A percentile compares a stretch with the other conserved stretches of the same genome.
Conservation (phyloP, 2,888 invertebrate species). For the Mythimna ferrago region DNA sequence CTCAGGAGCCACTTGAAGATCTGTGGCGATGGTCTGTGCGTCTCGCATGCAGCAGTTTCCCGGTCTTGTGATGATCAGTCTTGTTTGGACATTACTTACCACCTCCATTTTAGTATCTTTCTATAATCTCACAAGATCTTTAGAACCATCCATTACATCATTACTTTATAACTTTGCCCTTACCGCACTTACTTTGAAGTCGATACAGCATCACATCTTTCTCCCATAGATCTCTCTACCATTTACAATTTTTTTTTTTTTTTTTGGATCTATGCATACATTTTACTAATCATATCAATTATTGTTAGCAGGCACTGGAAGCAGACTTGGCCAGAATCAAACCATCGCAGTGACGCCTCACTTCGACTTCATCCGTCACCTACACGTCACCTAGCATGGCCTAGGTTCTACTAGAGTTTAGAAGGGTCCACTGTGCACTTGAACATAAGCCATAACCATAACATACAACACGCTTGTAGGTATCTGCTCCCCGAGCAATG, state of each 20-base stretch:
- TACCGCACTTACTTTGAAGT: background rate
- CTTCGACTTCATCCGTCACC: conserved; percentile 20
- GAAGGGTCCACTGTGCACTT: conserved; percentile 32
- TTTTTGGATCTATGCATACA: conserved; percentile 1
- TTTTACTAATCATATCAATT: conserved; percentile 25
- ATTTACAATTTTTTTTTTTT: background rate
- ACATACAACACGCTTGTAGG: background rate
- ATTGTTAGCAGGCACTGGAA: conserved; percentile 67
- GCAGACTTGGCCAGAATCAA: conserved; percentile 65
- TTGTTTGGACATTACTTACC: background rate
- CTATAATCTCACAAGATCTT: background rate
- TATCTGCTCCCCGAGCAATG: background rate
- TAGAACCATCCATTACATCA: background rate
- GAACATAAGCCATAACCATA: conserved; percentile 9
- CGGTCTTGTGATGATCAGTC: background rate
- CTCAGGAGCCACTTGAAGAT: background rate
- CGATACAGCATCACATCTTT: background rate
- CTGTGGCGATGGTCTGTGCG: background rate
- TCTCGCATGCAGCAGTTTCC: background rate
- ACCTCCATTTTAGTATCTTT: background rate
- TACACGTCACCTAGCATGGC: conserved; percentile 12
- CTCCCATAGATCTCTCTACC: background rate
- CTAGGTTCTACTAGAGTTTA: conserved; percentile 1
- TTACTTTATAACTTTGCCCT: too few relatives aligned
- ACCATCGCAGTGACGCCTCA: conserved; percentile 20